Evolutionary conservation across 1,140 invertebrate species (phyloP).

Genomic region (Drosophila insularis): DNA sequence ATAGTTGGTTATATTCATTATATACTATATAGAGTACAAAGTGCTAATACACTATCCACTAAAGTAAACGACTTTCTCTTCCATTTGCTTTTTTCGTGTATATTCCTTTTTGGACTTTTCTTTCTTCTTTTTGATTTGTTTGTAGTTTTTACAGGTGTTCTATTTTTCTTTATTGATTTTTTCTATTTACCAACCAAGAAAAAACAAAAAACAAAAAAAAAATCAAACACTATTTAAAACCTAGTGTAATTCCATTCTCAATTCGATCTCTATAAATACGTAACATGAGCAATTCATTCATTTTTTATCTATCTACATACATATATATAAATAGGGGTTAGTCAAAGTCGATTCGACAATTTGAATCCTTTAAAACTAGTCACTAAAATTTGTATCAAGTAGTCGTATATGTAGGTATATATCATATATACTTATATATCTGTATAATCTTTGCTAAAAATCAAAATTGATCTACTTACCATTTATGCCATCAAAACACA

Average conservation of each 20-base stretch:
- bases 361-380: neutral
- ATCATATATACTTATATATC: conserved; percentile 15
- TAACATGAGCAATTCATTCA: neutral
- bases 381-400: neutral
- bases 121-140: conserved; percentile 39
- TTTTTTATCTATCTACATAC: neutral
- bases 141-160: conserved; percentile 80
- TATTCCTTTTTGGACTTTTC: conserved; percentile 39
- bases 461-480: conserved; percentile 11
- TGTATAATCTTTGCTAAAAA: conserved; percentile 11
- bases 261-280: neutral
- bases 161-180: conserved; percentile 52
- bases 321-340: neutral
- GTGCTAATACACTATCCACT: neutral
- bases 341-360: neutral
- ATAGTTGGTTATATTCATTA: neutral
- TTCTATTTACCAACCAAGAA: conserved; percentile 14
- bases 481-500: conserved; percentile 3
- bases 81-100: conserved; percentile 30
- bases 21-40: neutral
- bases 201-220: no score
- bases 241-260: no score
- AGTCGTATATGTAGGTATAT: conserved; percentile 21
- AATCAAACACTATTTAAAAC: no score
- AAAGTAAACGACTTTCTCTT: conserved; percentile 41